Percentiles rank a stretch among this genome's conserved stretches.
phyloP scores from a whole-genome alignment of 2,888 invertebrate species.

The Therioaphis trifolii region DNA sequence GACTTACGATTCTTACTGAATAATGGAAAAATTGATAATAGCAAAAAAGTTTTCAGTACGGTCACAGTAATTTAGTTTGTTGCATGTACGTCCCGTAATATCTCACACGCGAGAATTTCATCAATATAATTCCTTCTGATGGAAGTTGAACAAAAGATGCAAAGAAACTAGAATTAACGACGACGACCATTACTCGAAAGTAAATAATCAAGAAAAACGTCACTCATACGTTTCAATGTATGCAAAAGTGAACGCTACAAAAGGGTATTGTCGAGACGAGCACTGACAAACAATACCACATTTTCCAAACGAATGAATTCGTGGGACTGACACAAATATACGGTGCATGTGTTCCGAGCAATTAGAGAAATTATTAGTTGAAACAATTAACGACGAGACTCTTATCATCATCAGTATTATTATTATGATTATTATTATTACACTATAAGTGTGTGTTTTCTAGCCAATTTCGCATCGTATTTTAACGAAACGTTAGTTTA shows the following conservation, averaged over 20 bases:
- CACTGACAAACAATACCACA: conserved; percentile 18
- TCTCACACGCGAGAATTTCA: conserved; percentile 8
- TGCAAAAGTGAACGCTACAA: neutral
- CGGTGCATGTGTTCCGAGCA: neutral
- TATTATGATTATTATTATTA: too few species aligned
- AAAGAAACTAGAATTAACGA: neutral
- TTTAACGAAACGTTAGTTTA: too few species aligned
- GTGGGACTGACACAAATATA: neutral
- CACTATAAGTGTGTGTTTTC: too few species aligned
- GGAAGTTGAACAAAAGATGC: neutral
- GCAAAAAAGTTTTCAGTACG: neutral
- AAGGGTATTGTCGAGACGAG: conserved; percentile 2
- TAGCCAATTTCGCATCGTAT: too few species aligned
- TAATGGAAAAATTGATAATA: neutral
- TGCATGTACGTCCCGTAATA: neutral
- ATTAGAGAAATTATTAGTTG: conserved; percentile 1
- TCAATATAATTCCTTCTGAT: neutral
- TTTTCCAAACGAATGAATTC: conserved; percentile 16
- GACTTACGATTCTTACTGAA: neutral
- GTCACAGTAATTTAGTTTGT: neutral
- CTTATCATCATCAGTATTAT: too few species aligned
- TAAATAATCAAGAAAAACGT: neutral
- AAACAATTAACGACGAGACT: conserved; percentile 9
- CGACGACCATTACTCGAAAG: neutral
- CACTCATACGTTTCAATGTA: neutral